phyloP scores from a whole-genome alignment of 2,113 vertebrate genomes.

The Sakesphorus luctuosus region DNA sequence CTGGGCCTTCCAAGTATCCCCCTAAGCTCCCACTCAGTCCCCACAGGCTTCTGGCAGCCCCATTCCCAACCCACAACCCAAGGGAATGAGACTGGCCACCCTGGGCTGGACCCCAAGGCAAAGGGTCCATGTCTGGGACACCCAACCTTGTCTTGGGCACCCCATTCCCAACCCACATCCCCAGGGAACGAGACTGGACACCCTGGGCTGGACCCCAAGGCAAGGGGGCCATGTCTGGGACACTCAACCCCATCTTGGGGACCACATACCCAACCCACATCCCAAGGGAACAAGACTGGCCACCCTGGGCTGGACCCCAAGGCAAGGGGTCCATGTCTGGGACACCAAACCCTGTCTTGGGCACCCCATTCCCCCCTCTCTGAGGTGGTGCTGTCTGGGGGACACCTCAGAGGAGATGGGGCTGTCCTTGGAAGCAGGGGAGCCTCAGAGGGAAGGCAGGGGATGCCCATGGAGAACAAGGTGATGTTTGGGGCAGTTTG shows the following conservation, averaged over 20 bases:
- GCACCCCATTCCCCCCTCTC: accelerated
- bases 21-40: not conserved
- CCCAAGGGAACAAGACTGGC: too few species aligned
- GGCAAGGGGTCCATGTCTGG: accelerated
- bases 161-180: not conserved
- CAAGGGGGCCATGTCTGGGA: accelerated
- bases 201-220: not conserved
- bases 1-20: not conserved
- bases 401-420: not conserved
- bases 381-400: not conserved
- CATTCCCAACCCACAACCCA: accelerated
- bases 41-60: not conserved
- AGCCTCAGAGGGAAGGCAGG: not conserved
- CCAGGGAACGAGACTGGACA: too few species aligned
- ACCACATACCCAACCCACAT: too few species aligned
- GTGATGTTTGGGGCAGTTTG: not conserved
- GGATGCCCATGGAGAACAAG: accelerated
- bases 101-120: not conserved
- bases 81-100: too few species aligned
- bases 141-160: not conserved
- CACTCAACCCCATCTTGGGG: too few species aligned
- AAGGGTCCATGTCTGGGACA: accelerated
- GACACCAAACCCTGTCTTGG: not conserved
- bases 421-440: not conserved
- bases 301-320: not conserved